Conservation (phyloP, 2,888 invertebrate genomes). For the Drosophila peninsularis region DNA sequence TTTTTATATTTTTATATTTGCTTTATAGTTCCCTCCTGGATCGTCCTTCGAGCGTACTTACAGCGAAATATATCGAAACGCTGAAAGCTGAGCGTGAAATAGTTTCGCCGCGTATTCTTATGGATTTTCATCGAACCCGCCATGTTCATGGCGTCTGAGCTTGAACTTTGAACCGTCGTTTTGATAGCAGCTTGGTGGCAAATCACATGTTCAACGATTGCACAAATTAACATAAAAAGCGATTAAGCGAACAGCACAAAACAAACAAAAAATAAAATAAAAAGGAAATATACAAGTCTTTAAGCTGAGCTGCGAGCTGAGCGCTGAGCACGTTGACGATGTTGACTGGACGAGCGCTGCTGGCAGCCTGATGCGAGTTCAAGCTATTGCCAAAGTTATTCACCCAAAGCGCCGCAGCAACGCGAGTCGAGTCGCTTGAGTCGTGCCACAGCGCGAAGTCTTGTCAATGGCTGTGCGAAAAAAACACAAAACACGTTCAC, state of each 20-base stretch:
- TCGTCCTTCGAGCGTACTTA: slow-evolving; percentile 60
- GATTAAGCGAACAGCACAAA: background rate
- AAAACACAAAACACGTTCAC: slow-evolving; percentile 69
- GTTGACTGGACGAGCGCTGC: slow-evolving; percentile 65
- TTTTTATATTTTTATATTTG: too few relatives aligned
- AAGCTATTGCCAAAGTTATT: slow-evolving; percentile 68
- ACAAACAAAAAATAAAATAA: background rate
- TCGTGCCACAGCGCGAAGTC: slow-evolving; percentile 18
- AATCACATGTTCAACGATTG: slow-evolving; percentile 37
- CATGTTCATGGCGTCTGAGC: slow-evolving; percentile 61
- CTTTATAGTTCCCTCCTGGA: too few relatives aligned
- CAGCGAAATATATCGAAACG: slow-evolving; percentile 81
- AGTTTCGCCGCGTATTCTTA: slow-evolving; percentile 80
- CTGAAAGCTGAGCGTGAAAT: slow-evolving; percentile 80
- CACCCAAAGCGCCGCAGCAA: slow-evolving; percentile 66
- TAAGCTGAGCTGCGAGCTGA: slow-evolving; percentile 1
- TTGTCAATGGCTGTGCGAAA: slow-evolving; percentile 40
- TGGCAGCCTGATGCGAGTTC: slow-evolving; percentile 71
- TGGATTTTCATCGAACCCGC: slow-evolving; percentile 72
- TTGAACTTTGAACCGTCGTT: background rate
- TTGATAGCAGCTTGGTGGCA: background rate
- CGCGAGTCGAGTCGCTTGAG: slow-evolving; percentile 18
- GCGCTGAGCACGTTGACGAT: slow-evolving; percentile 52
- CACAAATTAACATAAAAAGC: background rate
- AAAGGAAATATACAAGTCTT: background rate